A percentile compares a stretch with the other conserved stretches of the same genome.
Conservation (phyloP, 2,888 invertebrate species). For the Standfussiana lucernea region DNA sequence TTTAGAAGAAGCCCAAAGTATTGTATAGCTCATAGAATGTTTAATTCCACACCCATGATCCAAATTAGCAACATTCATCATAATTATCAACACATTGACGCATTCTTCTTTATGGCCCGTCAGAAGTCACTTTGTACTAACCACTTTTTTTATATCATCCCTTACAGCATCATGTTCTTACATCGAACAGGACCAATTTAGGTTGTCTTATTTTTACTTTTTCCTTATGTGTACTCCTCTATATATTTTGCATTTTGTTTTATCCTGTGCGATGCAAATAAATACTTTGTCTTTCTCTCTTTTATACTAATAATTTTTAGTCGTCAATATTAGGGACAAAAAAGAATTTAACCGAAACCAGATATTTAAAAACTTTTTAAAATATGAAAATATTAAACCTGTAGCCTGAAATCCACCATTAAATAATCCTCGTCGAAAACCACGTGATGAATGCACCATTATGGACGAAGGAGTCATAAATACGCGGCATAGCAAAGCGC, state of each 20-base stretch:
- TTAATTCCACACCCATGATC: neutral
- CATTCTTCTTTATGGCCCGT: neutral
- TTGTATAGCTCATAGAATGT: neutral
- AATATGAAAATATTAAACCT: conserved; percentile 27
- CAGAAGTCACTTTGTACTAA: neutral
- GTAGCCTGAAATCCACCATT: conserved; percentile 9
- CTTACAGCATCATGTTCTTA: too few relatives aligned
- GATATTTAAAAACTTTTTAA: neutral
- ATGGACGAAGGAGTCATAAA: conserved; percentile 54
- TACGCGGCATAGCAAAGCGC: conserved; percentile 30
- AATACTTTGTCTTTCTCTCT: too few relatives aligned
- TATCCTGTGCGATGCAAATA: too few relatives aligned
- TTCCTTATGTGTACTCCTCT: too few relatives aligned
- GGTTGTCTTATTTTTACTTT: too few relatives aligned
- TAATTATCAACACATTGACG: neutral
- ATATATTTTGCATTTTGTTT: too few relatives aligned
- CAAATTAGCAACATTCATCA: neutral
- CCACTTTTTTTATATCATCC: neutral
- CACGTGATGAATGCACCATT: conserved; percentile 59
- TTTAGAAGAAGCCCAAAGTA: neutral
- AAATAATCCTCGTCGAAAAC: conserved; percentile 48
- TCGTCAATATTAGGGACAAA: neutral
- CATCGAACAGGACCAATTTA: too few relatives aligned
- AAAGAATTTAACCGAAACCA: neutral
- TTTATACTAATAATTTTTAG: too few relatives aligned